Conservation (phyloP, 1,140 invertebrate genomes). For the Zaprionus davidi region DNA sequence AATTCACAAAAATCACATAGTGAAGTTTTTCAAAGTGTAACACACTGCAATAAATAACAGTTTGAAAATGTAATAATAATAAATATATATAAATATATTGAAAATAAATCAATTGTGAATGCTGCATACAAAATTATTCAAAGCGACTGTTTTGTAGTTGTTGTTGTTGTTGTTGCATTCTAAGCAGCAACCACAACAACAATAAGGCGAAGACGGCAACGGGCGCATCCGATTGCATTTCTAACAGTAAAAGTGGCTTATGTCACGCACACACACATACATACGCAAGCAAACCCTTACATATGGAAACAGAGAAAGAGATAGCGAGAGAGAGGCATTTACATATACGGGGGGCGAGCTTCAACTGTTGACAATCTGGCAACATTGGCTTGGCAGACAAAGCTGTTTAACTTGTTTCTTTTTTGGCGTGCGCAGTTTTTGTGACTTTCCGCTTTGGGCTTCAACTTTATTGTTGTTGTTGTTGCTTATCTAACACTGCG, state of each 20-base stretch:
- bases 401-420: constrained; percentile 82
- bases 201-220: constrained; percentile 1
- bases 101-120: constrained; percentile 33
- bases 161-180: constrained; percentile 27
- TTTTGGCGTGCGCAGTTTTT: constrained; percentile 79
- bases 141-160: constrained; percentile 35
- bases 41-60: constrained; percentile 28
- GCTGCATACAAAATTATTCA: constrained; percentile 53
- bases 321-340: constrained; percentile 14
- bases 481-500: constrained; percentile 65
- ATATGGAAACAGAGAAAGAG: constrained; percentile 20
- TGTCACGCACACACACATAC: constrained; percentile 61
- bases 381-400: constrained; percentile 63
- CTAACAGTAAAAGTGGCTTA: constrained; percentile 82
- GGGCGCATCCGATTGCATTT: constrained; percentile 67
- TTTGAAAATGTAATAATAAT: constrained; percentile 57
- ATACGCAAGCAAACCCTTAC: neutral
- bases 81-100: constrained; percentile 13
- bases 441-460: constrained; percentile 50
- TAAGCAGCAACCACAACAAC: constrained; percentile 4
- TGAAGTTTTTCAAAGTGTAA: constrained; percentile 36
- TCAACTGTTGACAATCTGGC: constrained; percentile 65
- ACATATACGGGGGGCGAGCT: constrained; percentile 17
- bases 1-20: constrained; percentile 24
- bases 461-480: constrained; percentile 15